Evolutionary conservation across 2,888 invertebrate species (phyloP).

Genomic region (Ptilodon capucinus): DNA sequence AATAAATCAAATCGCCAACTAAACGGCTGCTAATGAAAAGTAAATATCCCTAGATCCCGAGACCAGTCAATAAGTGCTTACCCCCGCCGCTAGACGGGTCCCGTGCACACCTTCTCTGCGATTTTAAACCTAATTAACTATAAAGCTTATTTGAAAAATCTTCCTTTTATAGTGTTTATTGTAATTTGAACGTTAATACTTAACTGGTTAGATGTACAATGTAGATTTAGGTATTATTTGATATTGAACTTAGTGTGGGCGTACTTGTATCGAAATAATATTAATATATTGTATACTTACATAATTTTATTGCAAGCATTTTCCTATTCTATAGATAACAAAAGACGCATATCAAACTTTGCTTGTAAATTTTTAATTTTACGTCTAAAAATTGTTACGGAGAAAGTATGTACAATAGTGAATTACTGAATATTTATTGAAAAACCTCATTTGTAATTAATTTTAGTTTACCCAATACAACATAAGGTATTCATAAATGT

Average conservation of each 20-base stretch:
- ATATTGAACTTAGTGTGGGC: no score
- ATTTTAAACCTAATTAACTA: constrained; percentile 46
- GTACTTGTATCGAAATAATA: no score
- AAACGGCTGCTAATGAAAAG: constrained; percentile 48
- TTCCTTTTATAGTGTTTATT: background rate
- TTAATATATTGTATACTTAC: no score
- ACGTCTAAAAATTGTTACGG: no score
- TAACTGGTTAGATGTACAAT: background rate
- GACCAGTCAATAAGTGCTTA: constrained; percentile 50
- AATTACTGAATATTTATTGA: no score
- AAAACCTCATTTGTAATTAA: no score
- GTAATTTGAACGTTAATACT: background rate
- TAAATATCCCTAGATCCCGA: constrained; percentile 51
- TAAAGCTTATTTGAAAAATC: background rate
- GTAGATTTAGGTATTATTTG: no score
- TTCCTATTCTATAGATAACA: no score
- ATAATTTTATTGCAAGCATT: no score
- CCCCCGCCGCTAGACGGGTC: constrained; percentile 34
- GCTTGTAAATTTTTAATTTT: no score
- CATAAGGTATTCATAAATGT: background rate
- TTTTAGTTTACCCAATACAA: background rate
- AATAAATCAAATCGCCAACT: constrained; percentile 22
- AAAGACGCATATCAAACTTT: no score
- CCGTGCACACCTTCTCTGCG: constrained; percentile 41
- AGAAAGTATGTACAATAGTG: no score